Base-by-base conservation (phyloP, 2,797 vertebrate species). In the Xiphophorus birchmanni region DNA sequence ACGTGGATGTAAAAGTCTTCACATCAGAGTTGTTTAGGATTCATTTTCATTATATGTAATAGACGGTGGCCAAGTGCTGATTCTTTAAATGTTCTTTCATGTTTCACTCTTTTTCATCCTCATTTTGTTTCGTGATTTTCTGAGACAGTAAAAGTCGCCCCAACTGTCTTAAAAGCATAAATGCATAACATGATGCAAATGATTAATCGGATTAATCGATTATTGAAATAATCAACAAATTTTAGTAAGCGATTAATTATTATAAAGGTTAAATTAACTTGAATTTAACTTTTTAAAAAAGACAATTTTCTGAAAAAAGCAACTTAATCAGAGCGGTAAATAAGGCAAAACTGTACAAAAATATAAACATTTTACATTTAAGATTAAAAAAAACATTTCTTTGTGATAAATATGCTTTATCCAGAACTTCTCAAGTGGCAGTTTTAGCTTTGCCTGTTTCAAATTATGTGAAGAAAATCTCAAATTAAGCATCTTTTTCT, bases 1-100 rank as follows among this genome's bases (percentile, higher is more conserved):
- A 93, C 91, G 8, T 29, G n/a, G 10, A 21, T 63, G 81, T 79
- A 77, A 86, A 54, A 77, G 63, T 56, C 65, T 54, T 82, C 52
- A 9, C 65, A 74, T 77, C 45, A 47, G 75, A 5, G 18, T 52
- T 35, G 23, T 84, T 86, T 67, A 81, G 83, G 76, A 26, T 42
- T 42, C 10, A 71, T 81, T 80, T 80, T 29, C 11, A 13, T 13
- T 5, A 13, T 12, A 29, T 13, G 11, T 12, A 77, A 23, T 7
- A 48, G 45, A 52, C 11, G 18, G 45, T 45, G n/a, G 3, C 32
- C 60, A 63, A 18, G 65, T 40, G 8, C 67, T 44, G 67, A 69
- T 26, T 67, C 65, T 67, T 67, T 67, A 42, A 23, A 23, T 18
- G 11, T 58, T 58, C 10, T n/a, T n/a, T 56, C 26, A 11, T 11